These are phyloP conservation scores for Oasisia sp. DNA, from an alignment of 2,888 invertebrate genomes.

Conservation along the genomic window DNA sequence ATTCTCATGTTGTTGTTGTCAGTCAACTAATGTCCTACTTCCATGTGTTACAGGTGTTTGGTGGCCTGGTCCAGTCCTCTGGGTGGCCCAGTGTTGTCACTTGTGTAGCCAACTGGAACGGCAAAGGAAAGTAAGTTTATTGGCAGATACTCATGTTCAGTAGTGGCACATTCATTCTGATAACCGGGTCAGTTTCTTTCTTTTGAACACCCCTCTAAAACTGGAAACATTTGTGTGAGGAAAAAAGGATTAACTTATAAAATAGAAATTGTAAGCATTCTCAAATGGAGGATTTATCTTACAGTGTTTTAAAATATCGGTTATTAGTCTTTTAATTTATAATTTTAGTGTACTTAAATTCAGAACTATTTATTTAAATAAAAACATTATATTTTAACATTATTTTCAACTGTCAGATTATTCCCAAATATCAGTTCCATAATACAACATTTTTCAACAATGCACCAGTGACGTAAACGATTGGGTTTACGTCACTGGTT, in stretches of 20 bases:
- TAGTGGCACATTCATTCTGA: not conserved
- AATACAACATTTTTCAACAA: too few relatives aligned
- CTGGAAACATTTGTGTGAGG: not conserved
- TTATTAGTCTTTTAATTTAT: not conserved
- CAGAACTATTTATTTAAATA: not conserved
- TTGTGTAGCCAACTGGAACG: conserved; percentile 96
- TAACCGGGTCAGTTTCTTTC: not conserved
- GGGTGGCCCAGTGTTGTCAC: conserved; percentile 97
- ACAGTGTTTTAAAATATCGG: not conserved
- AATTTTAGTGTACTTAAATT: too few relatives aligned
- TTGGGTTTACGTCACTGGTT: too few relatives aligned
- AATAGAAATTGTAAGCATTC: not conserved
- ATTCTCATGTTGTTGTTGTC: too few relatives aligned
- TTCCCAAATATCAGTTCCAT: too few relatives aligned
- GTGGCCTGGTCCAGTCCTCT: conserved; percentile 88
- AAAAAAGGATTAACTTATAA: not conserved
- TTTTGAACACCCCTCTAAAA: not conserved
- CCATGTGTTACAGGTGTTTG: conserved; percentile 71
- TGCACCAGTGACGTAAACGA: too few relatives aligned
- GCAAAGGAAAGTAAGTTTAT: conserved; percentile 75
- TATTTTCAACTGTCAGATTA: too few relatives aligned
- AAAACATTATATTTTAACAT: too few relatives aligned
- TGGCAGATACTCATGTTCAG: not conserved
- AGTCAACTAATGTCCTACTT: not conserved
- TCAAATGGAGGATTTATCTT: not conserved